A percentile compares a stretch with the other conserved stretches of the same genome.
Conservation (phyloP, 2,797 vertebrate genomes). For the Cheirogaleus major region DNA sequence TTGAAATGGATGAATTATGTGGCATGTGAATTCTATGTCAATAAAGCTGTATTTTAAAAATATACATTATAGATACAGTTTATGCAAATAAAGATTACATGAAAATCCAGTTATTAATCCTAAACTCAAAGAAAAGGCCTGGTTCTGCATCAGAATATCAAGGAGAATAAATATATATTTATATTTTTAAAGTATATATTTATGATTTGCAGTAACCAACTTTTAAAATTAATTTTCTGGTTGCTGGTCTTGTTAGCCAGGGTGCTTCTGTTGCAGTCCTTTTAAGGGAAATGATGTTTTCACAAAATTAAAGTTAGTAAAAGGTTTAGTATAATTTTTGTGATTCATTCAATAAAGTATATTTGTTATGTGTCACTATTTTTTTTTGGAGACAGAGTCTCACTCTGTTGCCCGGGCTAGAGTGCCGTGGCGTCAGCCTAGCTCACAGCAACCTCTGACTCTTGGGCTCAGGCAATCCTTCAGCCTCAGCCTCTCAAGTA, state of each 20-base stretch:
- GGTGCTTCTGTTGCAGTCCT: background rate
- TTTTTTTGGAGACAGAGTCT: background rate
- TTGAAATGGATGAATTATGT: background rate
- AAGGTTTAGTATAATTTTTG: background rate
- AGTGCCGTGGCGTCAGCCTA: too few species aligned
- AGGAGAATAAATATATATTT: background rate
- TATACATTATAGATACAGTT: background rate
- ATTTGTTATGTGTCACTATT: background rate
- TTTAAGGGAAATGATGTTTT: conserved; percentile 34
- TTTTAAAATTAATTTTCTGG: background rate
- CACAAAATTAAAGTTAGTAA: background rate
- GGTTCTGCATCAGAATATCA: background rate
- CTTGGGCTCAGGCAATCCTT: too few species aligned
- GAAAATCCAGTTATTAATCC: background rate
- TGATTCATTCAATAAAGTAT: background rate
- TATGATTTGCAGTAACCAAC: background rate
- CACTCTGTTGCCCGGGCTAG: too few species aligned
- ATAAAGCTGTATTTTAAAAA: background rate
- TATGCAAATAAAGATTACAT: background rate
- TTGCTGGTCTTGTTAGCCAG: background rate
- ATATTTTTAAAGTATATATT: background rate
- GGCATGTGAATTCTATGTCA: background rate
- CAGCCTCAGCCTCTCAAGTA: too few species aligned
- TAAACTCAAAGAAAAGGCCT: background rate
- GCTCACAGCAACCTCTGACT: too few species aligned